phyloP scores from a whole-genome alignment of 1,140 invertebrate genomes.

The Fopius arisanus region DNA sequence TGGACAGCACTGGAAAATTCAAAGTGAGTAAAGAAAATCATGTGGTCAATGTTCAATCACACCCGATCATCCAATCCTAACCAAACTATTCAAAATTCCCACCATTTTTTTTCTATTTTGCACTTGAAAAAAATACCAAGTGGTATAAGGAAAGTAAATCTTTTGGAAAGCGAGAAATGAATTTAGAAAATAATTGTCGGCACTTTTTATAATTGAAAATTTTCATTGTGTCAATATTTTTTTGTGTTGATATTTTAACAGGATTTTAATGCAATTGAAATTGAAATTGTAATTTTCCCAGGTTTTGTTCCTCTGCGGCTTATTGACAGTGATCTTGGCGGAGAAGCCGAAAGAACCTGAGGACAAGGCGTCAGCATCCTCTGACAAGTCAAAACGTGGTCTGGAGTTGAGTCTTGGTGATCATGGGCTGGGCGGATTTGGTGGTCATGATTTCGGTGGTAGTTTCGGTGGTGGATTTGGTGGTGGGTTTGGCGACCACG shows the following conservation, averaged over 20 bases:
- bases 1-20: constrained; percentile 61
- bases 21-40: constrained; percentile 57
- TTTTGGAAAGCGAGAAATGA: no score
- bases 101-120: no score
- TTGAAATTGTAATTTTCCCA: constrained; percentile 36
- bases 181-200: no score
- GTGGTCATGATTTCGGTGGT: constrained; percentile 29
- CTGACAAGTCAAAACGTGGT: constrained; percentile 54
- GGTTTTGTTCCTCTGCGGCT: constrained; percentile 49
- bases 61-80: no score
- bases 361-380: constrained; percentile 27
- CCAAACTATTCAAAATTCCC: no score
- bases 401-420: constrained; percentile 52
- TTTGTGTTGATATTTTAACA: no score
- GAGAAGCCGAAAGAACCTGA: constrained; percentile 40
- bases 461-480: constrained; percentile 33
- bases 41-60: not conserved
- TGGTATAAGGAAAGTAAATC: no score
- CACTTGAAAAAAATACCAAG: no score
- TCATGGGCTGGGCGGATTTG: constrained; percentile 37
- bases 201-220: no score
- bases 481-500: constrained; percentile 35
- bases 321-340: constrained; percentile 46
- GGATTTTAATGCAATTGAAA: no score
- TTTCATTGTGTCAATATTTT: no score